phyloP scores from a whole-genome alignment of 2,113 vertebrate genomes.

The Salvelinus alpinus region DNA sequence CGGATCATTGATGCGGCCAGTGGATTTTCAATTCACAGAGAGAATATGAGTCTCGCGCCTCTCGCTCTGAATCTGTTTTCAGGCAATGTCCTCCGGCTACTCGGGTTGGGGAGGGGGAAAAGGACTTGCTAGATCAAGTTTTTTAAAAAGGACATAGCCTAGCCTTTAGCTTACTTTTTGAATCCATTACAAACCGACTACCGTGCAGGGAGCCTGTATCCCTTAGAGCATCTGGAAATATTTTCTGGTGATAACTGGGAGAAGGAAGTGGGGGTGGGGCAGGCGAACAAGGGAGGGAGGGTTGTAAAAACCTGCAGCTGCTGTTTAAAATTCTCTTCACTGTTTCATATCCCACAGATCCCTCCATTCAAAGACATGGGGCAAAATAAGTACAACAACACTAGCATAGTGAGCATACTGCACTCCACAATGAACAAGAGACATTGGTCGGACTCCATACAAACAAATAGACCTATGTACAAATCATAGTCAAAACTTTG shows the following conservation, averaged over 20 bases:
- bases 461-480: background rate
- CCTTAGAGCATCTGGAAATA: conserved; percentile 72
- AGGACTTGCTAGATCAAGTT: too few species aligned
- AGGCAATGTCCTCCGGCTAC: conserved; percentile 1
- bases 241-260: conserved; percentile 57
- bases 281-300: conserved; percentile 33
- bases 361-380: background rate
- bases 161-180: conserved; percentile 41
- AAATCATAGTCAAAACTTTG: background rate
- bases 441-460: background rate
- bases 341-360: conserved; percentile 13
- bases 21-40: conserved; percentile 32
- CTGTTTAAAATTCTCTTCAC: conserved; percentile 39
- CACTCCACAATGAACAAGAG: background rate
- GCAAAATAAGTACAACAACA: background rate
- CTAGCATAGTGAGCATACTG: background rate
- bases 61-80: background rate
- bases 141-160: conserved; percentile 6
- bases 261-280: conserved; percentile 41
- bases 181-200: conserved; percentile 51
- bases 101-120: conserved; percentile 9
- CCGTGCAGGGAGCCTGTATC: conserved; percentile 50
- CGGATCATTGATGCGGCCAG: conserved; percentile 45
- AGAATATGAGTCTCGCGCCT: background rate
- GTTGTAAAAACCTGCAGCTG: conserved; percentile 52